A percentile compares a stretch with the other conserved stretches of the same genome.
Evolutionary conservation across 2,888 invertebrate species (phyloP).

Genomic region (Macrophya alboannulata): DNA sequence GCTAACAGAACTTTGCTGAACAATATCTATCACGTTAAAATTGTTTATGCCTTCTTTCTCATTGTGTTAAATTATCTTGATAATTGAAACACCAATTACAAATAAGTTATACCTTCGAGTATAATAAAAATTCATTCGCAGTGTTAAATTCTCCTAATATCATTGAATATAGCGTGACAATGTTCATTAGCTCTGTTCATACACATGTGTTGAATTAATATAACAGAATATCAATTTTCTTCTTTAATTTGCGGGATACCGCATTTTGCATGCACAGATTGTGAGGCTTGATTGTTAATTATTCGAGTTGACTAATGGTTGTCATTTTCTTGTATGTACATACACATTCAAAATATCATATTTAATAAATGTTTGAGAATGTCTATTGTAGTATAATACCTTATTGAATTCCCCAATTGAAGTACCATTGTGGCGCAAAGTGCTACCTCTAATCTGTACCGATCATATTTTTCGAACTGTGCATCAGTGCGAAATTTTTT

Average conservation of each 20-base stretch:
- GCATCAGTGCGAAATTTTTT: background rate
- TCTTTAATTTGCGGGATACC: slow-evolving; percentile 21
- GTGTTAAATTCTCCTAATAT: background rate
- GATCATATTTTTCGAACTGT: background rate
- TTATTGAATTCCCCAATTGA: slow-evolving; percentile 16
- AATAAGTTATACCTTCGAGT: too few relatives aligned
- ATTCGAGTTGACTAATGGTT: slow-evolving; percentile 25
- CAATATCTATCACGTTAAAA: background rate
- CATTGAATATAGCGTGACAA: background rate
- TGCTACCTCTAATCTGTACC: slow-evolving; percentile 32
- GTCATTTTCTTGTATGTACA: slow-evolving; percentile 12
- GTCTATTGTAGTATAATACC: slow-evolving; percentile 63
- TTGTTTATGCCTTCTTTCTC: background rate
- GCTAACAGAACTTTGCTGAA: slow-evolving; percentile 22
- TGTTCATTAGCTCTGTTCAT: slow-evolving; percentile 7
- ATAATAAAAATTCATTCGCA: too few relatives aligned
- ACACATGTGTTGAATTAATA: slow-evolving; percentile 1
- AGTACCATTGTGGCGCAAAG: background rate
- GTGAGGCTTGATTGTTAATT: slow-evolving; percentile 38
- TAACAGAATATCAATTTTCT: slow-evolving; percentile 8
- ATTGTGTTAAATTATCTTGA: slow-evolving; percentile 3
- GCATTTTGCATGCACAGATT: slow-evolving; percentile 45
- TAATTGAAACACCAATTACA: background rate
- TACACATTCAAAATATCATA: slow-evolving; percentile 55
- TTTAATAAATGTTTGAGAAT: slow-evolving; percentile 68